A percentile compares a stretch with the other conserved stretches of the same genome.
These are phyloP conservation scores for Crossaster papposus DNA, from an alignment of 53 echinoderm and acorn worm genomes.

Conservation along the genomic window DNA sequence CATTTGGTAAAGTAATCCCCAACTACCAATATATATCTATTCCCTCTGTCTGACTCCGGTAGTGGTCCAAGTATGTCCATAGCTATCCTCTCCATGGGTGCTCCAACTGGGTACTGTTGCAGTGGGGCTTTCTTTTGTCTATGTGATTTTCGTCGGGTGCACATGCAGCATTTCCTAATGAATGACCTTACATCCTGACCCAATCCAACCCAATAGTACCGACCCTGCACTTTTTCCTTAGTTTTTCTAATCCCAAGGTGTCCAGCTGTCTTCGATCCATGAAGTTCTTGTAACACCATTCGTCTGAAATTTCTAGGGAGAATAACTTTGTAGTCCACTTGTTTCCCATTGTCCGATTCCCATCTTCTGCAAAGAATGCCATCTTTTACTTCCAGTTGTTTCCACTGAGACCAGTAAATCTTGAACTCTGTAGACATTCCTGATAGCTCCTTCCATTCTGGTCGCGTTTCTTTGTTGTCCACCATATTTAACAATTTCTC, in stretches of 20 bases:
- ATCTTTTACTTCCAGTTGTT: not conserved
- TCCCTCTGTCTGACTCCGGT: conserved; percentile 25
- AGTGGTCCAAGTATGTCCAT: conserved; percentile 53
- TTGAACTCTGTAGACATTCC: conserved; percentile 3
- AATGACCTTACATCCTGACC: conserved; percentile 16
- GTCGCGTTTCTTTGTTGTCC: no score
- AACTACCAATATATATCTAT: conserved; percentile 36
- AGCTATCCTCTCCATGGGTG: conserved; percentile 7
- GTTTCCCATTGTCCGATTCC: conserved; percentile 6
- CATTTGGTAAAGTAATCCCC: conserved; percentile 53
- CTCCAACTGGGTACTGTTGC: conserved; percentile 10
- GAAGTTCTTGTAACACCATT: not conserved
- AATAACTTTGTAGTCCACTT: conserved; percentile 14
- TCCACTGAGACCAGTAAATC: no score
- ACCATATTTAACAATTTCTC: no score
- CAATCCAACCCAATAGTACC: conserved; percentile 32
- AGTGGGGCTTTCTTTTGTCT: conserved; percentile 7
- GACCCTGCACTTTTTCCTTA: not conserved
- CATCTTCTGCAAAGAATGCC: conserved; percentile 1
- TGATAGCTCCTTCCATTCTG: not conserved
- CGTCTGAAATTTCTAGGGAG: not conserved
- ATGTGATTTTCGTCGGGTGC: not conserved
- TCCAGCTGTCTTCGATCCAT: conserved; percentile 20
- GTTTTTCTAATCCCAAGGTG: conserved; percentile 19
- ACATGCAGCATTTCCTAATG: not conserved